phyloP scores from a whole-genome alignment of 2,113 vertebrate species.

The Cheilinus undulatus region DNA sequence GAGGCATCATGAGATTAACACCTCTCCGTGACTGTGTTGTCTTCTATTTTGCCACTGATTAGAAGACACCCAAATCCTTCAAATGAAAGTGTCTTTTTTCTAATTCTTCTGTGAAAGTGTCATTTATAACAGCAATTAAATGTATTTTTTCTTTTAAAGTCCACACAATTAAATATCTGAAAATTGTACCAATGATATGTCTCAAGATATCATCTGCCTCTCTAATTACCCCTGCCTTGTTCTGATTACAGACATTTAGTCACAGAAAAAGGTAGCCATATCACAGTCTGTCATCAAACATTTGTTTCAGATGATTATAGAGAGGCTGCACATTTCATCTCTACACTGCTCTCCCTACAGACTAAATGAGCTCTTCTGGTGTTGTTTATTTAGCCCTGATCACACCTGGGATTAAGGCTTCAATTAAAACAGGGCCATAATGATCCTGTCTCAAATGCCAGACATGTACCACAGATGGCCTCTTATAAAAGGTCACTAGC shows the following conservation, averaged over 20 bases:
- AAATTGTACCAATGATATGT: slow-evolving; percentile 55
- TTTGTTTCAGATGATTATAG: slow-evolving; percentile 74
- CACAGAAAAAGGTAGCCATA: slow-evolving; percentile 63
- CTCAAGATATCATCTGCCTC: slow-evolving; percentile 60
- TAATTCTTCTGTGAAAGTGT: slow-evolving; percentile 21
- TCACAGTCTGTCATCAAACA: slow-evolving; percentile 67
- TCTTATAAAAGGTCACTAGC: slow-evolving; percentile 65
- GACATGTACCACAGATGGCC: slow-evolving; percentile 57
- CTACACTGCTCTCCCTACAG: slow-evolving; percentile 55
- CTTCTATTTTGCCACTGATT: slow-evolving; percentile 43
- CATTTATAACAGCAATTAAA: slow-evolving; percentile 59
- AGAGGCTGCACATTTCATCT: slow-evolving; percentile 56
- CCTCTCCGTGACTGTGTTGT: slow-evolving; percentile 19
- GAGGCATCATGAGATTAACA: slow-evolving; percentile 35
- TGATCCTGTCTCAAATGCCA: slow-evolving; percentile 78
- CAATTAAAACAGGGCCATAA: slow-evolving; percentile 76
- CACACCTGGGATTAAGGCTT: slow-evolving; percentile 78
- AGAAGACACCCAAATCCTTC: slow-evolving; percentile 34
- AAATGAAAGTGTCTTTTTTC: slow-evolving; percentile 29
- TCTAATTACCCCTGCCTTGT: slow-evolving; percentile 67
- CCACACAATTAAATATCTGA: slow-evolving; percentile 47
- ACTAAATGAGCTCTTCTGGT: slow-evolving; percentile 69
- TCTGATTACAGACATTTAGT: slow-evolving; percentile 76
- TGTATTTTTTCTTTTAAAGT: slow-evolving; percentile 32
- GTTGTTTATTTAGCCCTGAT: slow-evolving; percentile 79